Evolutionary conservation across 2,797 vertebrate genomes (phyloP).

Genomic region (Gallinago stenura): DNA sequence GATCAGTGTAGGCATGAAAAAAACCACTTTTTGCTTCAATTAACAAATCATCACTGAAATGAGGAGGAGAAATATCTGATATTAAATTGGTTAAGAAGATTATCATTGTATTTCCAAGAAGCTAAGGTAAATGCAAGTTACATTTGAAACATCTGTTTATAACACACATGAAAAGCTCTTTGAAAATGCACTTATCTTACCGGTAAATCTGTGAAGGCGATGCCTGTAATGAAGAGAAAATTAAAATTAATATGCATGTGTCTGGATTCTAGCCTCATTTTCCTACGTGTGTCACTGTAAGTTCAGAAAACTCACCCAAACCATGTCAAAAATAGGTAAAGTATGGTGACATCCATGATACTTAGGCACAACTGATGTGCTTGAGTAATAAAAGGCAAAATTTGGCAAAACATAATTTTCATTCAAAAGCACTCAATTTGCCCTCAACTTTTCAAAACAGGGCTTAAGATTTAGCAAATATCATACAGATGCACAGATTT

Average conservation of each 20-base stretch:
- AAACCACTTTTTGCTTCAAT: not conserved
- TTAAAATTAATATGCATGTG: not conserved
- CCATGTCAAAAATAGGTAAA: not conserved
- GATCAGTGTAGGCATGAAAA: not conserved
- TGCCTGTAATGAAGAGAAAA: slow-evolving; percentile 79
- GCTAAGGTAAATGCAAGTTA: not conserved
- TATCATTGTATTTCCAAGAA: not conserved
- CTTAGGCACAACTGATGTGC: not conserved
- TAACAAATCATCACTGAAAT: not conserved
- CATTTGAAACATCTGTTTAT: not conserved
- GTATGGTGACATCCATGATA: not conserved
- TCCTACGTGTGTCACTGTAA: not conserved
- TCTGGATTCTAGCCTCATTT: not conserved
- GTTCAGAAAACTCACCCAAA: not conserved
- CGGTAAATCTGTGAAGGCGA: slow-evolving; percentile 87
- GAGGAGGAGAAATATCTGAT: not conserved
- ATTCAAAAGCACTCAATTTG: not conserved
- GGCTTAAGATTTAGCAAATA: not conserved
- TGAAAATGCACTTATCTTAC: slow-evolving; percentile 77
- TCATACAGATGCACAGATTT: not conserved
- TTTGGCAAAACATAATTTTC: not conserved
- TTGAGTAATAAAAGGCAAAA: not conserved
- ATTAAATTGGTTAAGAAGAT: not conserved
- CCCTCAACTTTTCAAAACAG: not conserved
- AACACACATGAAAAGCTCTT: not conserved